Base-by-base conservation (phyloP, 1,140 invertebrate genomes). In the Belonocnema kinseyi region DNA sequence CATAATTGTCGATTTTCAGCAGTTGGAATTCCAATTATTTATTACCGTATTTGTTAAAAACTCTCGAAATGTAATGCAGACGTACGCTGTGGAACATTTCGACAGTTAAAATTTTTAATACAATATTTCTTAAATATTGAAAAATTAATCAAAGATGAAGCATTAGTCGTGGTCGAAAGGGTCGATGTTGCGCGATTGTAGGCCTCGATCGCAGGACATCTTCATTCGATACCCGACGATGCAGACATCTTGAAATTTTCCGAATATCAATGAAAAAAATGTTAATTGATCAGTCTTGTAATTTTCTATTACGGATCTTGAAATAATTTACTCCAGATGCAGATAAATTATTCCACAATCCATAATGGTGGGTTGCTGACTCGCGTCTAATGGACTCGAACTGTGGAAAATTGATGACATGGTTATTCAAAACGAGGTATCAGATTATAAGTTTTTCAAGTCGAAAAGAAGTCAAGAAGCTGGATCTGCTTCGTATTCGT, bases 121-220 rank as follows among this genome's bases (percentile, higher is more conserved):
- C 14, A 70, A 70, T 13, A 70, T 70, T 70, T 40, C 19, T 16
- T 17, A 33, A 33, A 13, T 72, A 70, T 76, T 76, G 10, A 71
- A 61, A 33, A 51, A n/a, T 72, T 50, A 46, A 19, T 78, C 52
- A 40, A 50, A 58, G 72, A 79, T 70, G 72, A 77, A 81, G 73
- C 50, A 58, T 78, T 78, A 80, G 66, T 80, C 61, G 84, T 82
- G 80, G 73, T 73, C 81, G 79, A 80, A 85, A 81, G 80, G 78
- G 77, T 79, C 74, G 87, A 88, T 88, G 86, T 84, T 78, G 80
- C 82, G 86, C 85, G 88, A 91, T 87, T 85, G 90, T 86, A 91
- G 90, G 90, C 90, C 90, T 91, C 90, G 85, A 86, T 91, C 85
- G 83, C 83, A 80, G 77, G 83, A 86, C 86, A 87, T 89, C 86